phyloP scores from a whole-genome alignment of 2,888 invertebrate genomes.

The Mermis nigrescens region DNA sequence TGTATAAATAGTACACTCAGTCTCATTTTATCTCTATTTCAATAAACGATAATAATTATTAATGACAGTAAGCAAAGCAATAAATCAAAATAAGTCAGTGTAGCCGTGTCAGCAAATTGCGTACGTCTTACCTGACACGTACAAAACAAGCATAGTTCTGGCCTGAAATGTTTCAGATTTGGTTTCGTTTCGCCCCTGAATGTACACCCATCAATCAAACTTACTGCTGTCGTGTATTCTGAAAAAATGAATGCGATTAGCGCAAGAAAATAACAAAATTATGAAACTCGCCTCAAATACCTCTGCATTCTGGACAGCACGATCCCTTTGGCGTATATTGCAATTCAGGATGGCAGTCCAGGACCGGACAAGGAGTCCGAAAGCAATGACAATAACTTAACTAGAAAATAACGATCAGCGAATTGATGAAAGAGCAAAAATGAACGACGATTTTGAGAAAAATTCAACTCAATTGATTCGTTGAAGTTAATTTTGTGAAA shows the following conservation, averaged over 20 bases:
- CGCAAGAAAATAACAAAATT: neutral
- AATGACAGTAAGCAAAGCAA: too few species aligned
- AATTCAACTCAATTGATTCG: too few species aligned
- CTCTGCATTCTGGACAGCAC: constrained; percentile 51
- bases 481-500: too few species aligned
- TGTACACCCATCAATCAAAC: neutral
- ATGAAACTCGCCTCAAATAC: constrained; percentile 26
- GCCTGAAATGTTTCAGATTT: constrained; percentile 44
- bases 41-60: too few species aligned
- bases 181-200: constrained; percentile 16
- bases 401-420: constrained; percentile 17
- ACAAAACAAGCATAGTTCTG: constrained; percentile 55
- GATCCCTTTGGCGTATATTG: constrained; percentile 54
- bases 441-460: neutral
- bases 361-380: constrained; percentile 62
- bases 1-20: too few species aligned
- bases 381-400: constrained; percentile 61
- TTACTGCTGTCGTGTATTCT: neutral
- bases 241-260: neutral
- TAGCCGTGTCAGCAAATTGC: too few species aligned
- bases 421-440: neutral
- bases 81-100: too few species aligned
- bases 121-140: constrained; percentile 48
- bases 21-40: too few species aligned
- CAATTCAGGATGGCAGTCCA: constrained; percentile 54